Conservation (phyloP, 2,113 vertebrate genomes). For the Laterallus jamaicensis region DNA sequence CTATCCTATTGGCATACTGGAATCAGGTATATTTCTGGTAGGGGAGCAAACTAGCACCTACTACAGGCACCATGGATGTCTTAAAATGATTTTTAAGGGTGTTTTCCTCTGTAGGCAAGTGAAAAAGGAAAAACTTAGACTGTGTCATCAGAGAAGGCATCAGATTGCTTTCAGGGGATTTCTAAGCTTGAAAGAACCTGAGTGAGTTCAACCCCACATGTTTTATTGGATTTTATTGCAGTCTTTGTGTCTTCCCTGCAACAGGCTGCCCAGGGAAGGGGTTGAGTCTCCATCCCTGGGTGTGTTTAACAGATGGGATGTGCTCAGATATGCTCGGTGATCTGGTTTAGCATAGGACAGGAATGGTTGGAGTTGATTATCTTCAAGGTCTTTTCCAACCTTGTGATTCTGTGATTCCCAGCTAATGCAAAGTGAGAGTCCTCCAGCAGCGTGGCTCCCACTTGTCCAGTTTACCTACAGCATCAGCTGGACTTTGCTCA, state of each 20-base stretch:
- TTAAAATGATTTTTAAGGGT: not conserved
- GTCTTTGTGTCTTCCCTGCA: not conserved
- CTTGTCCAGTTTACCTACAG: fast-evolving
- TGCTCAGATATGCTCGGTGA: too few species aligned
- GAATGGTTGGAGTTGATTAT: too few species aligned
- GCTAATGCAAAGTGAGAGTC: not conserved
- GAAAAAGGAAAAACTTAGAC: too few species aligned
- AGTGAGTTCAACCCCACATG: not conserved
- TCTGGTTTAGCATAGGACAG: too few species aligned
- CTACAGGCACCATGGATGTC: not conserved
- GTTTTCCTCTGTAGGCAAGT: not conserved
- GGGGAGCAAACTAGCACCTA: not conserved
- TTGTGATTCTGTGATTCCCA: not conserved
- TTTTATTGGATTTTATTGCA: not conserved
- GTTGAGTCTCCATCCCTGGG: too few species aligned
- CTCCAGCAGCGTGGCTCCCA: not conserved
- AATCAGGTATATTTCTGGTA: not conserved
- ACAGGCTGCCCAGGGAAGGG: too few species aligned
- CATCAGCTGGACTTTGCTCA: not conserved
- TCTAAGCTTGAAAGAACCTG: not conserved
- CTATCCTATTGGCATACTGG: not conserved
- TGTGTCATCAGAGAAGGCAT: not conserved
- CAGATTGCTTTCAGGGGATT: not conserved
- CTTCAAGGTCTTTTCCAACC: too few species aligned
- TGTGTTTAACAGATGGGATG: too few species aligned